Evolutionary conservation across 2,888 invertebrate genomes (phyloP).

Genomic region (Platerodrilus igneus): DNA sequence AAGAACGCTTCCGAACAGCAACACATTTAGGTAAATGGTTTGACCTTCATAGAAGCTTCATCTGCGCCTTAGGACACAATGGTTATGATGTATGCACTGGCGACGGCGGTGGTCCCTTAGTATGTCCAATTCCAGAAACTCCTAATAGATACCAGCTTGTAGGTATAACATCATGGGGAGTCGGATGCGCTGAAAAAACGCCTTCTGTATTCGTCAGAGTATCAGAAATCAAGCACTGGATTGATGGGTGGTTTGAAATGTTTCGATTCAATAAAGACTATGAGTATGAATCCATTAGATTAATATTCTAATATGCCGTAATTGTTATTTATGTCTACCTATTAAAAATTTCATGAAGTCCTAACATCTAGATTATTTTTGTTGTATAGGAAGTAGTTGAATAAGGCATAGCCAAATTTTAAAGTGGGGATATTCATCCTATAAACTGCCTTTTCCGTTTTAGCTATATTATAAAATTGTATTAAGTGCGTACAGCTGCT

Average conservation of each 20-base stretch:
- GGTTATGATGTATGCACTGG: slow-evolving; percentile 66
- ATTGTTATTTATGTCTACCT: too few species aligned
- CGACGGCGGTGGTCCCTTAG: slow-evolving; percentile 73
- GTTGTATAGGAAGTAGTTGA: too few species aligned
- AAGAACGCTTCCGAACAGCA: slow-evolving; percentile 52
- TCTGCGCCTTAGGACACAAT: slow-evolving; percentile 70
- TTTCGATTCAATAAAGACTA: slow-evolving; percentile 7
- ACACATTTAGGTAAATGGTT: slow-evolving; percentile 65
- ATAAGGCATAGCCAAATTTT: too few species aligned
- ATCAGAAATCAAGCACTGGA: slow-evolving; percentile 13
- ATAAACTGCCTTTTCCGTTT: too few species aligned
- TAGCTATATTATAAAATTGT: too few species aligned
- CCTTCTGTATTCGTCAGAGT: slow-evolving; percentile 13
- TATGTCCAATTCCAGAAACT: slow-evolving; percentile 58
- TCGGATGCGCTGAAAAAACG: slow-evolving; percentile 3
- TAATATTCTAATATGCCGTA: too few species aligned
- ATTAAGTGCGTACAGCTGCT: too few species aligned
- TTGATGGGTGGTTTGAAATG: slow-evolving; percentile 10
- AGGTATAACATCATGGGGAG: slow-evolving; percentile 51
- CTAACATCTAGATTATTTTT: too few species aligned
- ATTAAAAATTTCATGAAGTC: too few species aligned
- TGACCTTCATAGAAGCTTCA: slow-evolving; percentile 60
- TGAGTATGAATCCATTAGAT: too few species aligned
- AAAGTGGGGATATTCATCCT: too few species aligned
- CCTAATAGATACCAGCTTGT: slow-evolving; percentile 50